Percentiles rank a stretch among this genome's conserved stretches.
Evolutionary conservation across 2,797 vertebrate species (phyloP).

Genomic region (Peromyscus nudipes): DNA sequence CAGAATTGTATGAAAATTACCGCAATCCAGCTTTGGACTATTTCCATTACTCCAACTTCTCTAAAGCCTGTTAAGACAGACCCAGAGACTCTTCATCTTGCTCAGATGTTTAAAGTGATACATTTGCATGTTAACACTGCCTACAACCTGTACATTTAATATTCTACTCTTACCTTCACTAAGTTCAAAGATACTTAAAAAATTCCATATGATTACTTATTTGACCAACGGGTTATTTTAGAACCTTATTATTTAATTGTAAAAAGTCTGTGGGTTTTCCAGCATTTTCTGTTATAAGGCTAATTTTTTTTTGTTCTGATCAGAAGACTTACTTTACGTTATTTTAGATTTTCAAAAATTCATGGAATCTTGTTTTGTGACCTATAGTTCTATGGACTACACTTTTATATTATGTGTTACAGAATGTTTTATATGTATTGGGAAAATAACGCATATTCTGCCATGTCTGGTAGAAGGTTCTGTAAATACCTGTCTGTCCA

Average conservation of each 20-base stretch:
- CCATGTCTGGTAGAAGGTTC: too few species aligned
- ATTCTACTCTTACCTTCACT: too few species aligned
- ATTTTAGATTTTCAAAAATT: background rate
- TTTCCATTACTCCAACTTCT: background rate
- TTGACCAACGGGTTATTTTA: background rate
- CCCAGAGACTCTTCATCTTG: background rate
- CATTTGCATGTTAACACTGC: background rate
- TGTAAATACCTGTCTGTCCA: fast-evolving
- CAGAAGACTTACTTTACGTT: background rate
- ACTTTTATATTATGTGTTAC: background rate
- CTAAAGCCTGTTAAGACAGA: background rate
- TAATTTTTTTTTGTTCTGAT: background rate
- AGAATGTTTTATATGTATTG: background rate
- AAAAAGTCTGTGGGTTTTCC: background rate
- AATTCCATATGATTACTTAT: background rate
- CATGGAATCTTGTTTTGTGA: background rate
- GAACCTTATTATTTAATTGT: background rate
- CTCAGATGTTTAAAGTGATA: background rate
- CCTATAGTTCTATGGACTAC: background rate
- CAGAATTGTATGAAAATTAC: background rate
- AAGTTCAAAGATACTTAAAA: background rate
- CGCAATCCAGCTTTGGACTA: background rate
- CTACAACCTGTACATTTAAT: background rate
- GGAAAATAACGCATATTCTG: background rate
- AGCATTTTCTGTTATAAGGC: background rate